A percentile compares a stretch with the other conserved stretches of the same genome.
Evolutionary conservation across 1,140 invertebrate genomes (phyloP).

Genomic region (Papilio xuthus): DNA sequence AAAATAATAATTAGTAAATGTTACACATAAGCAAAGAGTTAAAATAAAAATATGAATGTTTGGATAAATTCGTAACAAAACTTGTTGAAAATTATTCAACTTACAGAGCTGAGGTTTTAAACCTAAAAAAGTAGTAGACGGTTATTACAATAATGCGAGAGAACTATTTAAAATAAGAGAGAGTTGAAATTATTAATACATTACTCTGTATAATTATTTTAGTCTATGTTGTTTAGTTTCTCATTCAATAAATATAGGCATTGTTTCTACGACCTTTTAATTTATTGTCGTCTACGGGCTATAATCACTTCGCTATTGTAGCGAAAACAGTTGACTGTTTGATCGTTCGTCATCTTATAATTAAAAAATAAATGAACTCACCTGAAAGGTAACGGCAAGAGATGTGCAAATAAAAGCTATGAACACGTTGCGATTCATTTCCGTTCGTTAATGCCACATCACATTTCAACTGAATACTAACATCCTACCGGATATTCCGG

Average conservation of each 20-base stretch:
- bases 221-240: no score
- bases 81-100: not conserved
- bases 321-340: not conserved
- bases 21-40: not conserved
- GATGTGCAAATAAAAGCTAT: conserved; percentile 54
- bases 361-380: conserved; percentile 46
- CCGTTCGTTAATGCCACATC: conserved; percentile 47
- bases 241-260: no score
- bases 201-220: not conserved
- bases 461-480: conserved; percentile 48
- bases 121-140: not conserved
- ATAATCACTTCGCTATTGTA: not conserved
- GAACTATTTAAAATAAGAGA: not conserved
- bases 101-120: not conserved
- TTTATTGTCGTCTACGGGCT: not conserved
- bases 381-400: conserved; percentile 63
- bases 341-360: not conserved
- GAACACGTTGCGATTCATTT: conserved; percentile 64
- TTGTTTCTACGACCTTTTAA: not conserved
- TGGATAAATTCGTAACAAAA: not conserved
- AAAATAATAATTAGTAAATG: not conserved
- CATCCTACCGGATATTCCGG: conserved; percentile 36
- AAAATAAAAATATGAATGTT: not conserved
- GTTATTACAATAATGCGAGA: not conserved
- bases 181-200: not conserved